These are phyloP conservation scores for Euborellia annulipes DNA, from an alignment of 1,140 invertebrate genomes.

Conservation along the genomic window DNA sequence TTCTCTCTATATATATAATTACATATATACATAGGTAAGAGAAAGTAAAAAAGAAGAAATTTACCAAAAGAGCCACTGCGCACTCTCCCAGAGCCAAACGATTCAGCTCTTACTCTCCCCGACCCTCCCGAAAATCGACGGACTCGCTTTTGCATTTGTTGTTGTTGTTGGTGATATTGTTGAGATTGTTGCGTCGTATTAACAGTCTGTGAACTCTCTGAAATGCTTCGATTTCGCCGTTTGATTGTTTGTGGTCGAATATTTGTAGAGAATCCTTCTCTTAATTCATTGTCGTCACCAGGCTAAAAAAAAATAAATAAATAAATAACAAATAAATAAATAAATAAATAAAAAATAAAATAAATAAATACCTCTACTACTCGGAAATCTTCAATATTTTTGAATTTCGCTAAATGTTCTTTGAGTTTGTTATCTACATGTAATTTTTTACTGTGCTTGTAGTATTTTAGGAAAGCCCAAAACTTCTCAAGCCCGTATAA, in stretches of 20 bases:
- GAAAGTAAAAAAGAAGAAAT: too few relatives aligned
- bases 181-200: slow-evolving; percentile 12
- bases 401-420: slow-evolving; percentile 73
- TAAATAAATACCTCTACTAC: slow-evolving; percentile 43
- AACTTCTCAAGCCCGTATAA: slow-evolving; percentile 98
- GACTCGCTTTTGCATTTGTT: slow-evolving; percentile 22
- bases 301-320: slow-evolving; percentile 2
- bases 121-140: slow-evolving; percentile 27
- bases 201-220: slow-evolving; percentile 33
- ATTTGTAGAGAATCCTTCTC: slow-evolving; percentile 23
- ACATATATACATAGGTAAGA: too few relatives aligned
- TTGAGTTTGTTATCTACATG: slow-evolving; percentile 66
- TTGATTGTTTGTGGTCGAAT: slow-evolving; percentile 28
- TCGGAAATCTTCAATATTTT: slow-evolving; percentile 88
- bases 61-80: slow-evolving; percentile 10
- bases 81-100: slow-evolving; percentile 27
- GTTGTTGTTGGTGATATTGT: slow-evolving; percentile 1
- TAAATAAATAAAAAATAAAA: background rate
- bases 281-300: slow-evolving; percentile 9
- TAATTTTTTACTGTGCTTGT: slow-evolving; percentile 60
- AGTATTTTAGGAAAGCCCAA: slow-evolving; percentile 95
- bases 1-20: too few relatives aligned
- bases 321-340: background rate
- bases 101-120: slow-evolving; percentile 23
- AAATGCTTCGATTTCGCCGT: slow-evolving; percentile 39